Percentiles rank a stretch among this genome's conserved stretches.
These are phyloP conservation scores for Elysia chlorotica DNA, from an alignment of 1,140 invertebrate species.

Conservation along the genomic window DNA sequence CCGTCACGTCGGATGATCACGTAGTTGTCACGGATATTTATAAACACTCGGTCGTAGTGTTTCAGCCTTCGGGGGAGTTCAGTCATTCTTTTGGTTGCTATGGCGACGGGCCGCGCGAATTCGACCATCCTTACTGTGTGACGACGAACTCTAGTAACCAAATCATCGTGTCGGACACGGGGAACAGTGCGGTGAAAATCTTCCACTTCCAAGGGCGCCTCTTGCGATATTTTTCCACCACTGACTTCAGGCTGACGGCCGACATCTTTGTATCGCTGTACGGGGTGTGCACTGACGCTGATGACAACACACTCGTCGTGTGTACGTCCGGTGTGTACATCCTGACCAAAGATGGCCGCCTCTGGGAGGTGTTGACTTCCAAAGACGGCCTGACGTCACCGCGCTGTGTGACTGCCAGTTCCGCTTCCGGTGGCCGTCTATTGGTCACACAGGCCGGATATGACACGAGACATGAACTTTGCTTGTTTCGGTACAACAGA, in stretches of 20 bases:
- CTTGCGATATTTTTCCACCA: conserved; percentile 41
- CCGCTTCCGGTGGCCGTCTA: conserved; percentile 42
- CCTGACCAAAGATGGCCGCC: conserved; percentile 50
- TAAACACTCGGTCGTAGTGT: conserved; percentile 46
- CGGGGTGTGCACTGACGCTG: conserved; percentile 49
- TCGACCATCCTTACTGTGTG: conserved; percentile 57
- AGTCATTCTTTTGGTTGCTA: conserved; percentile 48
- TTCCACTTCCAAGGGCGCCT: conserved; percentile 54
- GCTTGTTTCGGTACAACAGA: conserved; percentile 47
- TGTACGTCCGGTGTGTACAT: conserved; percentile 53
- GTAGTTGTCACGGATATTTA: conserved; percentile 52
- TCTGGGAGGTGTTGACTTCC: conserved; percentile 53
- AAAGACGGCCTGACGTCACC: conserved; percentile 50
- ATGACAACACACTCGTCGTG: conserved; percentile 53
- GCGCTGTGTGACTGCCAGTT: conserved; percentile 46
- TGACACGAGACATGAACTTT: conserved; percentile 46
- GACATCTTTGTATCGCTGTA: conserved; percentile 47
- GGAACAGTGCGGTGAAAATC: conserved; percentile 55
- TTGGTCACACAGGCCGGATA: conserved; percentile 45
- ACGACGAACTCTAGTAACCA: conserved; percentile 52
- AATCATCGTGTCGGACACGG: conserved; percentile 54
- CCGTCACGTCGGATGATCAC: conserved; percentile 40
- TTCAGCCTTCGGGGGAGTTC: conserved; percentile 35
- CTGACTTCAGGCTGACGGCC: conserved; percentile 41
- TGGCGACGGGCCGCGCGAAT: conserved; percentile 42